Evolutionary conservation across 2,888 invertebrate species (phyloP).

Genomic region (Hirudinaria manillensis): DNA sequence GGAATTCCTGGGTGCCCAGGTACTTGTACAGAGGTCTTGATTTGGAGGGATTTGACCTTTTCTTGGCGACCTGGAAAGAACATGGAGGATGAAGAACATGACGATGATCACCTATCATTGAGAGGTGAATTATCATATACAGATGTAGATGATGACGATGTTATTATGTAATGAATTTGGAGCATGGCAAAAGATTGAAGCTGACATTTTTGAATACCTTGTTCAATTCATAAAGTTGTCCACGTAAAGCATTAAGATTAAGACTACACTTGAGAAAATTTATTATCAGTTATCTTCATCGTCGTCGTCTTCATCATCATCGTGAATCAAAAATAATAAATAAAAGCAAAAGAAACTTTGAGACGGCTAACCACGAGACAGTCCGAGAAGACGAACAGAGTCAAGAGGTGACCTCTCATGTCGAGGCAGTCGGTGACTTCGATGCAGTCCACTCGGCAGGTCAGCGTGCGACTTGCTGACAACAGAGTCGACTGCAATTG

Average conservation of each 20-base stretch:
- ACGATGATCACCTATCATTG: not conserved
- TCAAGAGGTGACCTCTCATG: constrained; percentile 76
- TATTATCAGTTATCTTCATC: too few species aligned
- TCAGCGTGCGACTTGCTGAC: constrained; percentile 83
- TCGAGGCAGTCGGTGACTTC: constrained; percentile 71
- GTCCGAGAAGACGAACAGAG: constrained; percentile 87
- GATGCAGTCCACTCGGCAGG: constrained; percentile 78
- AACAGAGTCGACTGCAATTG: constrained; percentile 73
- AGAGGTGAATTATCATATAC: too few species aligned
- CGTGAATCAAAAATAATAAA: not conserved
- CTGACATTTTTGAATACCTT: too few species aligned
- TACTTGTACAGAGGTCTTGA: constrained; percentile 77
- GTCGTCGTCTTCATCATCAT: too few species aligned
- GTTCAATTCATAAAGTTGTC: too few species aligned
- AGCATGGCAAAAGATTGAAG: not conserved
- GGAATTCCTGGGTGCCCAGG: constrained; percentile 78
- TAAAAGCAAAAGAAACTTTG: not conserved
- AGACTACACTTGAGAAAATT: too few species aligned
- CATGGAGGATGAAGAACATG: not conserved
- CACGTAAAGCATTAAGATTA: too few species aligned
- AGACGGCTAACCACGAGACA: constrained; percentile 71
- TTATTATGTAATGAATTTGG: too few species aligned
- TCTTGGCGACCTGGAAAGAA: constrained; percentile 15
- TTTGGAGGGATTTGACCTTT: constrained; percentile 17
- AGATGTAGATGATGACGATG: not conserved